These are phyloP conservation scores for Tangachromis dhanisi DNA, from an alignment of 2,113 vertebrate species.

Conservation along the genomic window DNA sequence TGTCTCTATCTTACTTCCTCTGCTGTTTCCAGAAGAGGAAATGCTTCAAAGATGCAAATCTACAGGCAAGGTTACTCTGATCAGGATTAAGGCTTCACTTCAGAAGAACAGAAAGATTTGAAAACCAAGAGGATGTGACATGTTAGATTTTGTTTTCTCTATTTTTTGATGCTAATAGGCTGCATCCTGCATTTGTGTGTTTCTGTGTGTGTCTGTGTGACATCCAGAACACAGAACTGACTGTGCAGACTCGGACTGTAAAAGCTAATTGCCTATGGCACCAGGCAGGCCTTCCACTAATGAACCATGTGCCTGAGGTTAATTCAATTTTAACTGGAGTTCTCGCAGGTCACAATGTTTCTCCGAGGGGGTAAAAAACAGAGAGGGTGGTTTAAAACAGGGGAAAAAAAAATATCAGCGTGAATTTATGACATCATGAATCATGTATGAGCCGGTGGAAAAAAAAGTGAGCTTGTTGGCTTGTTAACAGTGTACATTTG, in stretches of 20 bases:
- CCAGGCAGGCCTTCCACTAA: conserved; percentile 1
- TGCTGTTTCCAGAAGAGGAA: not conserved
- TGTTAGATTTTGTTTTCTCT: not conserved
- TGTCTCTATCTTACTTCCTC: not conserved
- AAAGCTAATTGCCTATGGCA: conserved; percentile 7
- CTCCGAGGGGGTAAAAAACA: not conserved
- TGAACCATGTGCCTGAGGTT: conserved; percentile 21
- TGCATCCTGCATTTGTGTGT: not conserved
- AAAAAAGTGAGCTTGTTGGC: not conserved
- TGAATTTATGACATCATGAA: not conserved
- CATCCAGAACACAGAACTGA: not conserved
- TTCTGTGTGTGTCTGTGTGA: not conserved
- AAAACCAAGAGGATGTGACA: not conserved
- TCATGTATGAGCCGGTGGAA: not conserved
- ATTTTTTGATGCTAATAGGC: not conserved
- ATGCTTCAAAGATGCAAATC: not conserved
- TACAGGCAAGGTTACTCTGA: not conserved
- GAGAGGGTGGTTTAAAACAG: fast-evolving
- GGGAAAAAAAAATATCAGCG: not conserved
- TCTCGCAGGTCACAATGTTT: not conserved
- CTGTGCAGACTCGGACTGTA: not conserved
- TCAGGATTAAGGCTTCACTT: not conserved
- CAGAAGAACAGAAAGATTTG: not conserved
- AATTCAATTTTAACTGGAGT: conserved; percentile 4
- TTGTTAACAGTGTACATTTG: not conserved